Base-by-base conservation (phyloP, 2,113 vertebrate genomes). In the Pongo pygmaeus region DNA sequence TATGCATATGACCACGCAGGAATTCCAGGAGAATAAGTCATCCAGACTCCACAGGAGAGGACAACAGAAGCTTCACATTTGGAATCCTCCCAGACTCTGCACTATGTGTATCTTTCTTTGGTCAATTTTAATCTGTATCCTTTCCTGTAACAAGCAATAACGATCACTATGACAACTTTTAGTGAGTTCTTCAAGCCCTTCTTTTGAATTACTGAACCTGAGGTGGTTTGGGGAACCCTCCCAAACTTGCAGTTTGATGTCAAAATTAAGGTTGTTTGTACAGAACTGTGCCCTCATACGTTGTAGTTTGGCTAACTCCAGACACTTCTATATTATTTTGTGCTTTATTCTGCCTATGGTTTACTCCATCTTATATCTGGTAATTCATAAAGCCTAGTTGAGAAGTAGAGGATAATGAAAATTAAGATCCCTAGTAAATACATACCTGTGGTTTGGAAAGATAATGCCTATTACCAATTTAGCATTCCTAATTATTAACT, bases 391-490 rank as follows among this genome's bases (percentile, higher is more conserved):
- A 91, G 27, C 43, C 32, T 48, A 92, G 7, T 27, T 32, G 69
- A 94, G 43, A 93, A 96, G 30, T 59, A 64, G 20, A 52, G 40
- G 14, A 35, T 61, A 94, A 84, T 88, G 17, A 35, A 13, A 89
- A 93, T 90, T 67, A 96, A 81, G 35, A 67, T 59, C 46, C 30
- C 32, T 80, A 7, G n/a, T 50, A 94, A 93, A 84, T 87, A 32
- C 9, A 32, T 80, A n/a, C 27, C 46, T 94, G 30, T 79, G 52
- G 61, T 75, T 91, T 93, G 93, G 77, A 93, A 90, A 83, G 48
- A 92, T 87, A 59, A 75, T 35, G 8, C 7, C 38, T 18, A 30
- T 84, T 84, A 78, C 27, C 48, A 84, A 23, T 9, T 61, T 69
- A 75, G 35, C 11, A 69, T 2, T 84, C 46, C 10, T 80, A 32